A percentile compares a stretch with the other conserved stretches of the same genome.
Conservation (phyloP, 2,888 invertebrate genomes). For the Athalia rosae region DNA sequence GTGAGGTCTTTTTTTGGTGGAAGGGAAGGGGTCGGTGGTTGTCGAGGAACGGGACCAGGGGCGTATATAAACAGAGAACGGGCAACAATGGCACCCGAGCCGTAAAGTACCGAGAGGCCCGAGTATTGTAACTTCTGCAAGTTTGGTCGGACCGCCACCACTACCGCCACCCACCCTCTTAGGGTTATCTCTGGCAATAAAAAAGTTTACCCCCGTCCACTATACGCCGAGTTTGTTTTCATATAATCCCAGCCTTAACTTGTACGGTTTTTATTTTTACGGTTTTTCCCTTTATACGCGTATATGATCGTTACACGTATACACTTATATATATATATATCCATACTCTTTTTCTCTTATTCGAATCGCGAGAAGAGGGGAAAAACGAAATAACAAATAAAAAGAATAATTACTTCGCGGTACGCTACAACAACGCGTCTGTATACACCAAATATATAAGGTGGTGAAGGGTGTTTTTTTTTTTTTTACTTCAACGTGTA, state of each 20-base stretch:
- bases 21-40: background rate
- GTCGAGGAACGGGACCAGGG: constrained; percentile 7
- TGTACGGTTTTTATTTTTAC: background rate
- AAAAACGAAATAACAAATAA: too few species aligned
- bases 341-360: too few species aligned
- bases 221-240: constrained; percentile 15
- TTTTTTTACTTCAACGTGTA: too few species aligned
- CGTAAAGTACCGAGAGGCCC: constrained; percentile 8
- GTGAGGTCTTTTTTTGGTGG: background rate
- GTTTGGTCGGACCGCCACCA: constrained; percentile 6
- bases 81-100: background rate
- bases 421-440: too few species aligned
- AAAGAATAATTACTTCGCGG: too few species aligned
- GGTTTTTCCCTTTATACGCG: constrained; percentile 10
- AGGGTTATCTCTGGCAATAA: constrained; percentile 31
- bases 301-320: background rate
- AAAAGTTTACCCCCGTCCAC: constrained; percentile 16
- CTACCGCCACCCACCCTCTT: constrained; percentile 9
- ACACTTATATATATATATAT: too few species aligned
- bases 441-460: too few species aligned
- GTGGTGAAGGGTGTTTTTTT: too few species aligned
- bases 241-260: constrained; percentile 17
- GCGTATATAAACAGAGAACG: background rate
- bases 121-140: constrained; percentile 16
- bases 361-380: too few species aligned